Evolutionary conservation across 2,888 invertebrate genomes (phyloP), one percentile per base, ranked within the genome.

Genomic region (Euzophera pinguis): DNA sequence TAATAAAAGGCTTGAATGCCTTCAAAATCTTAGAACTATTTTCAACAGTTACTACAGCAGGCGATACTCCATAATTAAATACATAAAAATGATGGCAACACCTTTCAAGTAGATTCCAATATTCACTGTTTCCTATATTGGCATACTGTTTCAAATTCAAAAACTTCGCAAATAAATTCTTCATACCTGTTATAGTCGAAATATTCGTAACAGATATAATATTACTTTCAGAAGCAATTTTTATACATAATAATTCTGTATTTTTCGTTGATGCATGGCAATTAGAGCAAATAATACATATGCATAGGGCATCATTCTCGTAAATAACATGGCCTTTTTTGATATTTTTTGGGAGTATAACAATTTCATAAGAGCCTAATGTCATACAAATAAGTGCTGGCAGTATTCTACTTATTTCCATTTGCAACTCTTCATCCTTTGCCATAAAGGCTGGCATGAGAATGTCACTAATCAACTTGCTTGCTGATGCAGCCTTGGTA

Each of bases 11-110:
- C 57, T 73, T 78, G 3, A 90, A 73, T n/a, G 72, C 71, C 47
- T 64, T 65, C n/a, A 84, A 60, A 17, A 84, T 68, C 56, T 81
- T 61, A 39, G 76, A 59, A 22, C 75, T 67, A 60, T 84, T 77
- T n/a, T 76, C 63, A 54, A 75, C 74, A 64, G 63, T 75, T 4
- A 86, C 55, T 50, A 88, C 62, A 22, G 79, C 78, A 39, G 59
- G 59, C 29, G 81, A 59, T 10, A 78, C 69, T 32, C 72, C 78
- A 70, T 74, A 73, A 37, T 77, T 71, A 50, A 88, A 80, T 8
- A 89, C 81, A 68, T 79, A 82, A 64, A 75, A 85, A 60, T 91
- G 91, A 53, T 78, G 73, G 47, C 80, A 79, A 13, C 88, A 57
- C 37, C 76, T 67, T 16, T 60, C 63, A 37, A 85, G 67, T 12